Percentiles rank a stretch among this genome's conserved stretches.
Conservation (phyloP, 2,888 invertebrate species). For the Ypsolopha scabrella region DNA sequence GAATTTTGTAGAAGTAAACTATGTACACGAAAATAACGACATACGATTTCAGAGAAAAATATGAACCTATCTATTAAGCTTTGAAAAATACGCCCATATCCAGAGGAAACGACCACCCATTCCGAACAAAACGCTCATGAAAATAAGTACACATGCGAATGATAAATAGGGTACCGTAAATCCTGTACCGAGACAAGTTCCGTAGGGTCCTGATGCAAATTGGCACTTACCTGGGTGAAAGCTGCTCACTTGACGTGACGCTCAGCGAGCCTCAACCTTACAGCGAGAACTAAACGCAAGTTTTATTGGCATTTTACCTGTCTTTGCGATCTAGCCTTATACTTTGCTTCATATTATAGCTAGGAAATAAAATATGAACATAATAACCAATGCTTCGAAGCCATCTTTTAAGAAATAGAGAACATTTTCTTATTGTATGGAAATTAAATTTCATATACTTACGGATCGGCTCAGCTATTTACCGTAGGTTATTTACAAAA, state of each 20-base stretch:
- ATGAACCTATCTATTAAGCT: neutral
- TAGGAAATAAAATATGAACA: neutral
- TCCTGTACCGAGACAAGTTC: neutral
- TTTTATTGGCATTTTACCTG: neutral
- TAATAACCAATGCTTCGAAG: neutral
- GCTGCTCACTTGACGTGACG: conserved; percentile 1
- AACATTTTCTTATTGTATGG: no score
- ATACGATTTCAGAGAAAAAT: neutral
- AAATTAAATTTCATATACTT: no score
- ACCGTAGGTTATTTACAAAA: no score
- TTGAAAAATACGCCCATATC: no score
- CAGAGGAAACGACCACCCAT: no score
- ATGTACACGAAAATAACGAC: no score
- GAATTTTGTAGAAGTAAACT: no score
- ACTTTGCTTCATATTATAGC: neutral
- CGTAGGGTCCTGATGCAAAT: conserved; percentile 3
- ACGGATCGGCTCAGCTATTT: no score
- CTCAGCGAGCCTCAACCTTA: neutral
- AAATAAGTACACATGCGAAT: conserved; percentile 4
- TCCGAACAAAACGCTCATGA: no score
- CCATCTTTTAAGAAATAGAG: neutral
- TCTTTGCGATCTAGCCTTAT: neutral
- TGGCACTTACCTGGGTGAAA: conserved; percentile 1
- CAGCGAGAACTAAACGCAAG: no score
- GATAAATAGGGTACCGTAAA: conserved; percentile 4